Evolutionary conservation across 2,888 invertebrate species (phyloP).

Genomic region (Cybosia mesomella): DNA sequence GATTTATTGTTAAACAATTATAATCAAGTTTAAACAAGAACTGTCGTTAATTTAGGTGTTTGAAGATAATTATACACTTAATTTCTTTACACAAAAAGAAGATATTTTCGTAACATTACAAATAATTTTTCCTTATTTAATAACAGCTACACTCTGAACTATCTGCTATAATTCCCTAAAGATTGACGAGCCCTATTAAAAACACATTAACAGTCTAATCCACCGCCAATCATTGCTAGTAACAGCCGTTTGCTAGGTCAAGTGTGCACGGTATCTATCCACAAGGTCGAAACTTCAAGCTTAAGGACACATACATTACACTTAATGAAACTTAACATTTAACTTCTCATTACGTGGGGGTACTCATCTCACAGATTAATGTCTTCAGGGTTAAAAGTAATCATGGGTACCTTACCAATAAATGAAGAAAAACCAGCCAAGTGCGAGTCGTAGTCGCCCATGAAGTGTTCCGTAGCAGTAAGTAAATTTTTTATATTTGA

Average conservation of each 20-base stretch:
- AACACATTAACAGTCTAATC: constrained; percentile 41
- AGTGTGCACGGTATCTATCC: constrained; percentile 54
- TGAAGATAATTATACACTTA: neutral
- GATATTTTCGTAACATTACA: no score
- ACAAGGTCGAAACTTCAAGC: constrained; percentile 47
- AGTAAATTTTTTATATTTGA: no score
- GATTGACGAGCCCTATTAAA: constrained; percentile 37
- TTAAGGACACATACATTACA: constrained; percentile 27
- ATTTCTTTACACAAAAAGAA: neutral
- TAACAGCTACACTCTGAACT: no score
- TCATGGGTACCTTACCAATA: neutral
- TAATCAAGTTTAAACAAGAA: neutral
- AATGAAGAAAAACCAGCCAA: neutral
- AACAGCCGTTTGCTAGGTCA: constrained; percentile 55
- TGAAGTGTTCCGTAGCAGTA: no score
- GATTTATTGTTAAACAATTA: constrained; percentile 5
- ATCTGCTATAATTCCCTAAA: constrained; percentile 23
- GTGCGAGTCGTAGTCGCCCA: no score
- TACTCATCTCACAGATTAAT: constrained; percentile 1
- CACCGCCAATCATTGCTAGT: constrained; percentile 45
- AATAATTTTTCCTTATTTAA: neutral
- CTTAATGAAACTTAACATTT: constrained; percentile 16
- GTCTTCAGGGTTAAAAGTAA: constrained; percentile 5
- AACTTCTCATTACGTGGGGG: constrained; percentile 12
- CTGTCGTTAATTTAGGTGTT: no score